A percentile compares a stretch with the other conserved stretches of the same genome.
These are phyloP conservation scores for Malurus elegans DNA, from an alignment of 2,113 vertebrate genomes.

Conservation along the genomic window DNA sequence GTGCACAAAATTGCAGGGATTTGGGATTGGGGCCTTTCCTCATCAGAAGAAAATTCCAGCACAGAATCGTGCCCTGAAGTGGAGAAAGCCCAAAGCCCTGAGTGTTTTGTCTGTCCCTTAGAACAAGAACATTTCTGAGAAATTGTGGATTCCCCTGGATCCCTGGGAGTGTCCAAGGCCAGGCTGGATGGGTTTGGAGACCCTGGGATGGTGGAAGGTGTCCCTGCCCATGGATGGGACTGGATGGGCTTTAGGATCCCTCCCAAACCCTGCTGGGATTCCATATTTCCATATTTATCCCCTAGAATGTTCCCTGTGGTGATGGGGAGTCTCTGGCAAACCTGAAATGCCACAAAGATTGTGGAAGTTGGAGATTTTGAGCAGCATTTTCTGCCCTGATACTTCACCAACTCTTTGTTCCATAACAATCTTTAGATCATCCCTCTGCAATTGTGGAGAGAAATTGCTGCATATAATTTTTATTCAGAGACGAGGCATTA, in stretches of 20 bases:
- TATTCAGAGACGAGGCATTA: neutral
- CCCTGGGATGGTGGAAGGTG: neutral
- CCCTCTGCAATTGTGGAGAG: neutral
- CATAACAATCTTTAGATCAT: accelerated
- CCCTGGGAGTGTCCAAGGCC: neutral
- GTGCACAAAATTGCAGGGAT: too few relatives aligned
- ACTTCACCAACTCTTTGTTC: neutral
- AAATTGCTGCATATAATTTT: neutral
- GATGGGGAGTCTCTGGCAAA: neutral
- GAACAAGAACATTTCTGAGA: neutral
- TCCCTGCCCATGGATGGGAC: neutral
- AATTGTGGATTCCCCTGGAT: neutral
- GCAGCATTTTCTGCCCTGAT: neutral
- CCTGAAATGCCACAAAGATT: neutral
- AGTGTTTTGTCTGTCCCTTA: neutral
- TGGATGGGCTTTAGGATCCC: neutral
- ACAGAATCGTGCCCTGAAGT: neutral
- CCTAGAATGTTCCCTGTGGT: neutral
- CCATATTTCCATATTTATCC: neutral
- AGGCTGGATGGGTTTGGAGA: neutral
- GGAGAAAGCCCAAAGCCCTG: neutral
- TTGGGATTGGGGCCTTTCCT: neutral
- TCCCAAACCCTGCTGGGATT: neutral
- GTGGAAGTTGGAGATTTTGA: neutral
- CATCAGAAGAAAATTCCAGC: neutral